Base-by-base conservation (phyloP, 2,888 invertebrate species). In the Rotaria magnacalcarata region DNA sequence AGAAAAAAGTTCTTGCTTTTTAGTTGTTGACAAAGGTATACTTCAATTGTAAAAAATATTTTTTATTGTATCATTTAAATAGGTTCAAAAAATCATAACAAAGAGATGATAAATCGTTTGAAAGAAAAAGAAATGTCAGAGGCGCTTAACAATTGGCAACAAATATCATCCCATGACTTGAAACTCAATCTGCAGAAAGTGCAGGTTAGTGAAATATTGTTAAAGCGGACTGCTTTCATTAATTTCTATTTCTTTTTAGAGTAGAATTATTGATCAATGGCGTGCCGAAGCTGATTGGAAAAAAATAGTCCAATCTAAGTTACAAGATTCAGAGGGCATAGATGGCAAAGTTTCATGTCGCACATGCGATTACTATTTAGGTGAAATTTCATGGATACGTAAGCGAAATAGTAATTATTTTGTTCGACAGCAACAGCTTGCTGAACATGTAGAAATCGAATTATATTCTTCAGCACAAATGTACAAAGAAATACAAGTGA, bases 1-100 rank as follows among this genome's bases (percentile, higher is more conserved):
- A n/a, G 86, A 87, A 27, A 58, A 87, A 27, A 87, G 87, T 47
- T 43, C 80, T n/a, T 80, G 47, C 34, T 47, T n/a, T 47, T 16
- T 80, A n/a, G 8, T 80, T 21, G 47, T 47, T 24, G 80, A 24
- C 14, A 0, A 1, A 43, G 24, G 80, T 67, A 67, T 16, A n/a
- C 7, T n/a, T 19, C 24, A n/a, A 24, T 58, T 47, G 0, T 47
- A 5, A 47, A 47, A 47, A 47, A 47, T 7, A 10, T 4, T 4
- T 47, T 47, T 24, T 24, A n/a, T 24, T 4, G 24, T 58, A 7
- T 47, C 47, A 47, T 47, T 11, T 47, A 47, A 7, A 47, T 52
- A 67, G 67, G 27, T 47, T 80, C 80, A 11, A 11, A 14, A 11
- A 80, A 80, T 80, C 47, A 80, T 14, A 3, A 0, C 2, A 43